Conservation (phyloP, 2,113 vertebrate genomes). For the Merops nubicus region DNA sequence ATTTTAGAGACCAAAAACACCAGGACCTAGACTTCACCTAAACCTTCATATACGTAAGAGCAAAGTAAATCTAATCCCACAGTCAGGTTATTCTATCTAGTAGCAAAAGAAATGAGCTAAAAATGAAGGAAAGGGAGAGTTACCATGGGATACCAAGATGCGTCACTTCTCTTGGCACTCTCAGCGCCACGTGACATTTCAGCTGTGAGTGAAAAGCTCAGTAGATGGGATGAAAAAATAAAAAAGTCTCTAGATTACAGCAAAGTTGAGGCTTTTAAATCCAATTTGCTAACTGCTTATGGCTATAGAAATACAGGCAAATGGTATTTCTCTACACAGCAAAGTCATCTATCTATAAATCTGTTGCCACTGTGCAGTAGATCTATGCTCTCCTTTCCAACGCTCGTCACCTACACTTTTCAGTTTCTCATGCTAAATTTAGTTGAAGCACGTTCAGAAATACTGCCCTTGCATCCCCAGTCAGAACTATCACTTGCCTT, state of each 20-base stretch:
- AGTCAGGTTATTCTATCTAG: not conserved
- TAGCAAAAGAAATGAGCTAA: not conserved
- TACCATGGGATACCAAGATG: constrained; percentile 54
- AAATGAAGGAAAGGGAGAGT: constrained; percentile 12
- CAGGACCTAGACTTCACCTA: not conserved
- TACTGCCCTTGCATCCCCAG: not conserved
- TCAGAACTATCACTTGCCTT: not conserved
- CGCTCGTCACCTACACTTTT: not conserved
- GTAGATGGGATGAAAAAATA: not conserved
- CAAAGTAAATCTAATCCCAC: not conserved
- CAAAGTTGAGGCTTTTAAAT: constrained; percentile 2
- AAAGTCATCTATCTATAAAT: not conserved
- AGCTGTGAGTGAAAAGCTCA: not conserved
- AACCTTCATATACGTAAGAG: not conserved
- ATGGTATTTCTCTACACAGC: not conserved
- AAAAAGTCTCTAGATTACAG: constrained; percentile 10
- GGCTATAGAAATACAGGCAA: not conserved
- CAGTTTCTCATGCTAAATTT: not conserved
- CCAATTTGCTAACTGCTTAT: not conserved
- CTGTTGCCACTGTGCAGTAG: not conserved
- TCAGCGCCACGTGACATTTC: not conserved
- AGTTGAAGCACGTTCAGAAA: not conserved
- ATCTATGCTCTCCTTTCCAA: not conserved
- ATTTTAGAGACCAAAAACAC: not conserved
- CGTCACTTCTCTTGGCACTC: constrained; percentile 41